These are phyloP conservation scores for Anthopleura sola DNA, from an alignment of 64 coral and sea anemone species.

Conservation along the genomic window DNA sequence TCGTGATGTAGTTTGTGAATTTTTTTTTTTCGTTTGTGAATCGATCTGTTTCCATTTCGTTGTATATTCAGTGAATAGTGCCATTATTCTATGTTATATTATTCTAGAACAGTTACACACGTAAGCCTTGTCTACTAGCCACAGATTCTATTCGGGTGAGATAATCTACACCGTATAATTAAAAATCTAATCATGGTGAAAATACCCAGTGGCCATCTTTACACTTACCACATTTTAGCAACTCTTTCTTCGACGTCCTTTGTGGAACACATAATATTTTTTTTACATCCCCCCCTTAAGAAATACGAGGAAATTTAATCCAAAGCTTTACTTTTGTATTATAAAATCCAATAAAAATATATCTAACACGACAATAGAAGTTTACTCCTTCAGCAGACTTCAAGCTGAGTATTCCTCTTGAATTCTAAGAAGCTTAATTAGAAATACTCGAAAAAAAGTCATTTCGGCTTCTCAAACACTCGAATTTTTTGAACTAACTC, in stretches of 20 bases:
- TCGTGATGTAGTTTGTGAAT: neutral
- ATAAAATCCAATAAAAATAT: neutral
- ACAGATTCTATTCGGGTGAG: neutral
- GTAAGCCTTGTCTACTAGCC: neutral
- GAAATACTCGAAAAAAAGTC: neutral
- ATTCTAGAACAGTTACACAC: too few relatives aligned
- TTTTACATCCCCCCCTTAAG: neutral
- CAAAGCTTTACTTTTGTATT: neutral
- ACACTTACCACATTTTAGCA: too few relatives aligned
- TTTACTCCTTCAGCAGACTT: neutral
- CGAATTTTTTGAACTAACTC: neutral
- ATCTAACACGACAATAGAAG: neutral
- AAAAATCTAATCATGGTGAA: neutral
- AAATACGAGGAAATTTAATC: neutral
- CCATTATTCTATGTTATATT: neutral
- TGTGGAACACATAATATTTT: too few relatives aligned
- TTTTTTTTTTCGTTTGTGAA: neutral
- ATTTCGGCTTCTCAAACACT: neutral
- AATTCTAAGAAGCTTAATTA: neutral
- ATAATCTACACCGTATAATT: neutral
- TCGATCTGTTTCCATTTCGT: neutral
- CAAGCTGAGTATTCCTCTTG: neutral
- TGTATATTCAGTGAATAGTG: neutral
- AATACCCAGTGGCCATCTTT: too few relatives aligned
- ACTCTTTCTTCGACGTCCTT: too few relatives aligned